Evolutionary conservation across 2,888 invertebrate genomes (phyloP).

Genomic region (Microdon myrmicae): DNA sequence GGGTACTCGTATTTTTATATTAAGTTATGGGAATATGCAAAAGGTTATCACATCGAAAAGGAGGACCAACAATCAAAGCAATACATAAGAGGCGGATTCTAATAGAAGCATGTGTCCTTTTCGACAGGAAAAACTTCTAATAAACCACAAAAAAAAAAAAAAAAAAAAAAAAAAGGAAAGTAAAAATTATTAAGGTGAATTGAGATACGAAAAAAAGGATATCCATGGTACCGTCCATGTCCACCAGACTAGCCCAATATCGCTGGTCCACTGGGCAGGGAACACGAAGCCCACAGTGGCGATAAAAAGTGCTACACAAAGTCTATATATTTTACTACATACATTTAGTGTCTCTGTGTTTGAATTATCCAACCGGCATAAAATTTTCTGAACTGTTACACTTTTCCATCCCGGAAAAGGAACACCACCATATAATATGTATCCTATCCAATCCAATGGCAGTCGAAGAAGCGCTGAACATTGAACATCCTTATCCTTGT

Average conservation of each 20-base stretch:
- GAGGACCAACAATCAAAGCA: neutral
- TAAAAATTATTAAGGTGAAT: neutral
- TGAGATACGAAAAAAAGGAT: neutral
- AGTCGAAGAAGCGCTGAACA: slow-evolving; percentile 19
- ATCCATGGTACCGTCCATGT: slow-evolving; percentile 1
- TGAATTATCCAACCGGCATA: slow-evolving; percentile 43
- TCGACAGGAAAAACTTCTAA: too few species aligned
- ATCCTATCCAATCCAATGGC: slow-evolving; percentile 9
- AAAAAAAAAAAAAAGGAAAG: too few species aligned
- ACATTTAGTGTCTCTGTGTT: slow-evolving; percentile 15
- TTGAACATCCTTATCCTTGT: slow-evolving; percentile 29
- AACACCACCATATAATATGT: slow-evolving; percentile 1
- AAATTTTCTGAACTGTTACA: slow-evolving; percentile 46
- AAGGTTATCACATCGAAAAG: slow-evolving; percentile 23
- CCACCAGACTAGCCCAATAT: too few species aligned
- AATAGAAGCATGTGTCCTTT: slow-evolving; percentile 1
- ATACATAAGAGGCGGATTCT: slow-evolving; percentile 12
- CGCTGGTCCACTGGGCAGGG: too few species aligned
- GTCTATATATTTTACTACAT: neutral
- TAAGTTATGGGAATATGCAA: too few species aligned
- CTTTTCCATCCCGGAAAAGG: slow-evolving; percentile 26
- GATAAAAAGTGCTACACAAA: neutral
- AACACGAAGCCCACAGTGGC: neutral
- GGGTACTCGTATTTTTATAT: slow-evolving; percentile 15
- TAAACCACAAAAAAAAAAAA: too few species aligned